Evolutionary conservation across 2,113 vertebrate genomes (phyloP).

Genomic region (Amblyopsis rosae): DNA sequence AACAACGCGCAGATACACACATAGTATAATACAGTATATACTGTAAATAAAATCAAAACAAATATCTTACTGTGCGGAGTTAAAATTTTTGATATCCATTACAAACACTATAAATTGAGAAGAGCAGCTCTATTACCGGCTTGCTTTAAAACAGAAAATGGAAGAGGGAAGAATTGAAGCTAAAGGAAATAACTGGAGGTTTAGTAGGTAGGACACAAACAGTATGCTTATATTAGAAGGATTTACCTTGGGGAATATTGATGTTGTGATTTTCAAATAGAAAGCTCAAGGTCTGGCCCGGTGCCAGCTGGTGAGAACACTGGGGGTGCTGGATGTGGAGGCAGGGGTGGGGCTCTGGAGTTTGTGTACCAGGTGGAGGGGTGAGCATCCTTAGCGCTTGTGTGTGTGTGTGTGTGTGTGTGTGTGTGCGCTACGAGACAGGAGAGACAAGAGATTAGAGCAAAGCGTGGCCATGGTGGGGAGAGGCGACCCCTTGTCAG

Average conservation of each 20-base stretch:
- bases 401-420: background rate
- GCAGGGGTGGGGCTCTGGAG: background rate
- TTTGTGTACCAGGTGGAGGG: slow-evolving; percentile 4
- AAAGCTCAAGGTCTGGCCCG: slow-evolving; percentile 21
- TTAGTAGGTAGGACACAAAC: background rate
- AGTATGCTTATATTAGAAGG: background rate
- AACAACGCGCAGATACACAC: too few species aligned
- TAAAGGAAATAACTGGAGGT: background rate
- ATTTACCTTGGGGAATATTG: background rate
- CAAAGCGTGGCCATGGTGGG: slow-evolving; percentile 37
- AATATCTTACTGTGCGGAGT: too few species aligned
- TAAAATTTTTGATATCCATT: too few species aligned
- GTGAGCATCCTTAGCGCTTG: background rate
- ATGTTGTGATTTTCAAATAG: background rate
- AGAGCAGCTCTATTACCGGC: slow-evolving; percentile 5
- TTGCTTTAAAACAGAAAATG: slow-evolving; percentile 10
- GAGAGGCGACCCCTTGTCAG: slow-evolving; percentile 49
- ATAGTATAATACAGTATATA: too few species aligned
- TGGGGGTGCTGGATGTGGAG: background rate
- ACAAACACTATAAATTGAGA: background rate
- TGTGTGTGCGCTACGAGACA: slow-evolving; percentile 5
- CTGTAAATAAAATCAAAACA: too few species aligned
- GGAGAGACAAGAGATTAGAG: slow-evolving; percentile 69
- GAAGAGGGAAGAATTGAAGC: background rate
- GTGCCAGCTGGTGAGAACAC: slow-evolving; percentile 31